Evolutionary conservation across 2,797 vertebrate species (phyloP), one percentile per base, ranked within the genome.

Genomic region (Myotis findleyi): DNA sequence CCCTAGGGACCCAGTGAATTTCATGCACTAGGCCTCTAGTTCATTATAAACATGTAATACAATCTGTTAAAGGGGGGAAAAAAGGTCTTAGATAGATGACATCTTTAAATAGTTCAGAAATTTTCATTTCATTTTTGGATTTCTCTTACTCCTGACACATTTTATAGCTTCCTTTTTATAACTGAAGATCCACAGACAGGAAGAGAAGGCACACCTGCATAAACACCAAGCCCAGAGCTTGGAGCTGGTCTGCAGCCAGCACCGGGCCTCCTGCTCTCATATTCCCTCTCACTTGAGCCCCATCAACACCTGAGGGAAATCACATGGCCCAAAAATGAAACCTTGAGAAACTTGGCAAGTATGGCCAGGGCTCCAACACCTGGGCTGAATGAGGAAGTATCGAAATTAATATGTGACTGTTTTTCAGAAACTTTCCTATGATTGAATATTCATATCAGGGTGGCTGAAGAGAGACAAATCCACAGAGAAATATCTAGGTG

Each of bases 171-270:
- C 64, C 14, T 41, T 51, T 72, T 57, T 5, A 2, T 23, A 47
- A 71, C 71, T 71, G 73, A 53, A 93, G 75, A 82, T 23, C 25
- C 66, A n/a, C 41, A 55, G 44, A 68, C 18, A 21, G 51, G 47
- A 17, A 79, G 59, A 38, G 51, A 53, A 38, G 57, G 36, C n/a
- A 75, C 73, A 92, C 92, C 87, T 96, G 89, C 41, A 14, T 36
- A 75, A 88, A 85, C 66, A 66, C 20, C 20, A 12, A 38, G 5
- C 49, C 47, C 16, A 47, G 66, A 83, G 88, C 21, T 17, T 49
- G 23, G 0, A 7, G 21, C 2, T 80, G 86, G 72, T 69, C 33
- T 64, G 38, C 20, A 53, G 90, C 72, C 95, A 94, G 77, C 62
- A 55, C 27, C 4, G 30, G 41, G 23, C 87, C 84, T 55, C 72